Evolutionary conservation across 2,113 vertebrate species (phyloP).

Genomic region (Poicephalus gulielmi): DNA sequence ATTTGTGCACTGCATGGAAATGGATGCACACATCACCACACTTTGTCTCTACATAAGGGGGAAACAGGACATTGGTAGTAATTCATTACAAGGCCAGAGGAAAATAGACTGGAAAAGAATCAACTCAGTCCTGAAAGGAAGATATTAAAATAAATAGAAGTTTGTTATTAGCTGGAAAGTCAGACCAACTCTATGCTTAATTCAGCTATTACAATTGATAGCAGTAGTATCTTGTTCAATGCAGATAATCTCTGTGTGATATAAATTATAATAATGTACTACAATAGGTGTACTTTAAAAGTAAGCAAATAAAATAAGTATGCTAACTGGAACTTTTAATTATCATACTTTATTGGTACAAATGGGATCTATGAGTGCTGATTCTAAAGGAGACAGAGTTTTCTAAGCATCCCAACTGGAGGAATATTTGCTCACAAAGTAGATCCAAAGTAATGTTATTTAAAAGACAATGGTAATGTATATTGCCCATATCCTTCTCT

Average conservation of each 20-base stretch:
- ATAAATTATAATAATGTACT: not conserved
- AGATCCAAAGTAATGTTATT: not conserved
- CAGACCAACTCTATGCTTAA: not conserved
- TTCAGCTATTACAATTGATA: not conserved
- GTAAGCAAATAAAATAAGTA: not conserved
- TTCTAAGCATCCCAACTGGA: not conserved
- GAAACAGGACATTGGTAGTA: not conserved
- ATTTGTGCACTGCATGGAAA: not conserved
- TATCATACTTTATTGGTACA: not conserved
- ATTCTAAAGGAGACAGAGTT: not conserved
- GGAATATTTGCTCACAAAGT: not conserved
- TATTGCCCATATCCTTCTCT: not conserved
- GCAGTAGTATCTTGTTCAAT: not conserved
- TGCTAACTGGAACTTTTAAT: not conserved
- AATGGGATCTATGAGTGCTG: not conserved
- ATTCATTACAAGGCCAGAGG: not conserved
- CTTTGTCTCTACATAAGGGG: not conserved
- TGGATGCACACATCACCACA: not conserved
- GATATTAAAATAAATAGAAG: not conserved
- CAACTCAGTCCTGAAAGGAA: not conserved
- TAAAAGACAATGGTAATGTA: not conserved
- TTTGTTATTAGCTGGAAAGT: not conserved
- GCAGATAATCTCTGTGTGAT: not conserved
- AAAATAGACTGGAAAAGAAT: not conserved
- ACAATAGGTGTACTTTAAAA: not conserved